A percentile compares a stretch with the other conserved stretches of the same genome.
phyloP scores from a whole-genome alignment of 2,113 vertebrate species.

The Triplophysa rosa region DNA sequence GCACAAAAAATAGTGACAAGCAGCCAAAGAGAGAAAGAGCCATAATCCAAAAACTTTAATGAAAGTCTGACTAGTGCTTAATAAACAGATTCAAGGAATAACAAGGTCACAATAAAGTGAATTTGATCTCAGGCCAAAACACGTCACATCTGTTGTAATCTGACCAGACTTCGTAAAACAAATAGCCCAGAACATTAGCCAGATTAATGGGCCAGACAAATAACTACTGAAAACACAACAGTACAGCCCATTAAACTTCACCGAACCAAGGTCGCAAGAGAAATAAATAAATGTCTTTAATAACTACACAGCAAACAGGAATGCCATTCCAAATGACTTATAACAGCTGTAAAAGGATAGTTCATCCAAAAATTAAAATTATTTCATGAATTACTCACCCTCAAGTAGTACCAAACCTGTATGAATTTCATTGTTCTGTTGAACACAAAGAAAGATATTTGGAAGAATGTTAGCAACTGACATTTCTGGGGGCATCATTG shows the following conservation, averaged over 20 bases:
- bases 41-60: background rate
- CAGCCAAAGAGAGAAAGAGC: background rate
- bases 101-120: background rate
- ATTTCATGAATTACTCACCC: too few relatives aligned
- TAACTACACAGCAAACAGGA: background rate
- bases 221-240: slow-evolving; percentile 7
- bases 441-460: too few relatives aligned
- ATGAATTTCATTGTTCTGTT: too few relatives aligned
- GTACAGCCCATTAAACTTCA: background rate
- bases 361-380: too few relatives aligned
- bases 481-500: too few relatives aligned
- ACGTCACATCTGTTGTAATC: slow-evolving; percentile 9
- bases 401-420: too few relatives aligned
- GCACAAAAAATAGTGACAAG: background rate
- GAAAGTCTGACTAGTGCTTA: background rate
- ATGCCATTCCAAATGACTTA: slow-evolving; percentile 16
- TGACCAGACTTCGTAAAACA: slow-evolving; percentile 20
- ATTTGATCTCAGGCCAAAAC: slow-evolving; percentile 9
- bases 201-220: slow-evolving; percentile 27
- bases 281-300: background rate
- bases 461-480: too few relatives aligned
- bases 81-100: background rate
- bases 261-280: background rate
- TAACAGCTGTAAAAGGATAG: background rate
- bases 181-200: slow-evolving; percentile 29